Base-by-base conservation (phyloP, 2,797 vertebrate species). In the Cyprinella venusta region DNA sequence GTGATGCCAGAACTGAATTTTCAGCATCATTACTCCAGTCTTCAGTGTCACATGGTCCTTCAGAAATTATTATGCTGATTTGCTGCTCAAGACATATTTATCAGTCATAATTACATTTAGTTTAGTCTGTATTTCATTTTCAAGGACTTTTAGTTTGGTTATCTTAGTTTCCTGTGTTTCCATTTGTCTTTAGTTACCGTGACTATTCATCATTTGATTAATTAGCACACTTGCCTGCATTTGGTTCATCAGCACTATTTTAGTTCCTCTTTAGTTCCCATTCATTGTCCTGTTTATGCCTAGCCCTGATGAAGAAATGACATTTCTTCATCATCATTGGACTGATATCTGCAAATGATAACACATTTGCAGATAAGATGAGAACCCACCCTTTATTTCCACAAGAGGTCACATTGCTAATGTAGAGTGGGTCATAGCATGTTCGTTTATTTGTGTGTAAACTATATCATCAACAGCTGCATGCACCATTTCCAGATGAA, bases 361-460 rank as follows among this genome's bases (percentile, higher is more conserved):
- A 63, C 24, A 48, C 8, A 40, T 63, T 13, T 9, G 6, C 40
- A 81, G 40, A 63, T 48, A 65, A 79, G 63, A 67, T 38, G 42
- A 33, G 2, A 48, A 10, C 8, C 7, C 18, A 70, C 36, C 65
- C 38, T 71, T 54, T 70, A 42, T 59, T 80, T 42, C 42, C 56
- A 50, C 45, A 50, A 54, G 45, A 63, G 56, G 21, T 50, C 70
- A 81, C 59, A 48, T 5, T 0, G 15, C 21, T 81, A 24, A 81
- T 54, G 6, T 26, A 16, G 2, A 75, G 9, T 45, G 38, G 48
- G n/a, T 64, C 68, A 63, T 38, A 50, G 21, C 36, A 48, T 21
- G 15, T 36, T 38, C 16, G n/a, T 68, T 52, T 75, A 48, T 68
- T 54, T 36, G n/a, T 70, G 24, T 69, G n/a, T 80, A 24, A 80